These are phyloP conservation scores for Chrysotoxum bicinctum DNA, from an alignment of 2,888 invertebrate species.

Conservation along the genomic window DNA sequence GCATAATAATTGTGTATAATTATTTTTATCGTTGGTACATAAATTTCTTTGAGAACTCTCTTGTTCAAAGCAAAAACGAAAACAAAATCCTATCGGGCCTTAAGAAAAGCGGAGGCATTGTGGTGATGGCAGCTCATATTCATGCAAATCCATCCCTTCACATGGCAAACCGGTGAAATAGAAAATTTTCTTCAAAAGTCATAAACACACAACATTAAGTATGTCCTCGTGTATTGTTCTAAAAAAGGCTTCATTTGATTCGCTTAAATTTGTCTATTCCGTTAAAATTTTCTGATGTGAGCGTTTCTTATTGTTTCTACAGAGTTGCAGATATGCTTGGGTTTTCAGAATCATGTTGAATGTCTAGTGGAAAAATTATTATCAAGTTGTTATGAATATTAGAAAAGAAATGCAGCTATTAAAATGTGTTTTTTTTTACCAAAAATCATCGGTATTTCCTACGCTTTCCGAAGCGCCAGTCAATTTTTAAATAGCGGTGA, in stretches of 20 bases:
- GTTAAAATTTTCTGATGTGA: not conserved
- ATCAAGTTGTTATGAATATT: not conserved
- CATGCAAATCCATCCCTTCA: not conserved
- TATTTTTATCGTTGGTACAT: conserved; percentile 66
- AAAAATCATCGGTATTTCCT: not conserved
- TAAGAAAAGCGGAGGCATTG: not conserved
- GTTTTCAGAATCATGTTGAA: not conserved
- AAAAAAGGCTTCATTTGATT: not conserved
- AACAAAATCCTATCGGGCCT: conserved; percentile 44
- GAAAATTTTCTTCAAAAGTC: conserved; percentile 38
- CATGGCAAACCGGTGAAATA: not conserved
- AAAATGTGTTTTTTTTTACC: not conserved
- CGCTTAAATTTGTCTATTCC: not conserved
- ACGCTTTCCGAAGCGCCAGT: not conserved
- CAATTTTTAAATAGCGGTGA: not conserved
- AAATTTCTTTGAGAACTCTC: conserved; percentile 40
- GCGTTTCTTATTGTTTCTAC: not conserved
- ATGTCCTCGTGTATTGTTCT: not conserved
- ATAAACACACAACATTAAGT: conserved; percentile 60
- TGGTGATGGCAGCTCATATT: not conserved
- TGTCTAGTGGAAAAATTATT: not conserved
- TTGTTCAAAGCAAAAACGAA: conserved; percentile 33
- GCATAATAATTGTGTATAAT: conserved; percentile 67
- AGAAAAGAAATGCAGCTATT: not conserved
- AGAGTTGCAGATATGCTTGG: not conserved